Base-by-base conservation (phyloP, 1,140 invertebrate genomes). In the Catajapyx aquilonaris region DNA sequence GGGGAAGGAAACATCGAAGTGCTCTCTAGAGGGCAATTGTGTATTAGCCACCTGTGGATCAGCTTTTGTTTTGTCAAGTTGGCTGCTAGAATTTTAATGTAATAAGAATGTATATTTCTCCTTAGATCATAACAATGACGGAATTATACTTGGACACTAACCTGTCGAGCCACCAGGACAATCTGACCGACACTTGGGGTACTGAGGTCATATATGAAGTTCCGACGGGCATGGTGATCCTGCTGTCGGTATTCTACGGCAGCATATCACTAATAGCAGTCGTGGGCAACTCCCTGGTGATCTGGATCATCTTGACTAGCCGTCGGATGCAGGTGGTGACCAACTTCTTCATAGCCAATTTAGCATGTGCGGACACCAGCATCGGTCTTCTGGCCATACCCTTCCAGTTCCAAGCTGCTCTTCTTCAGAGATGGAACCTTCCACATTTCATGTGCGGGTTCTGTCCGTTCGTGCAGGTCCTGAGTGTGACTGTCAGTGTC, bases 331-430 rank as follows among this genome's bases (percentile, higher is more conserved):
- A 79, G 38, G 78, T 71, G 33, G 76, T 81, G 19, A 83, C 78
- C 16, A 83, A 83, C 51, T 76, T 73, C 47, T 81, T 77, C 55
- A 83, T 84, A 33, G 71, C 76, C 1, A 81, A 81, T 55, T 55
- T 81, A 41, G 76, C 76, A 3, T 52, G 78, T 38, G 75, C 76
- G 10, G 77, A 81, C 49, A 76, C 80, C 41, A 69, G 79, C 37
- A 79, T 81, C 51, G 76, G 72, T 40, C 54, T 80, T 23, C 79
- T 81, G 47, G 68, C 71, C 31, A 75, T 80, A 54, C 77, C 77
- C 33, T 85, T 86, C 60, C 77, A 84, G 69, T 85, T 84, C 52
- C 79, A 83, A 64, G 78, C 79, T 1, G 79, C 79, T 2, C 50
- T 83, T 11, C 59, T 81, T 1, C 79, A 83, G 52, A 53, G 72